Percentiles rank a stretch among this genome's conserved stretches.
These are phyloP conservation scores for Podiceps cristatus DNA, from an alignment of 2,113 vertebrate species.

Conservation along the genomic window DNA sequence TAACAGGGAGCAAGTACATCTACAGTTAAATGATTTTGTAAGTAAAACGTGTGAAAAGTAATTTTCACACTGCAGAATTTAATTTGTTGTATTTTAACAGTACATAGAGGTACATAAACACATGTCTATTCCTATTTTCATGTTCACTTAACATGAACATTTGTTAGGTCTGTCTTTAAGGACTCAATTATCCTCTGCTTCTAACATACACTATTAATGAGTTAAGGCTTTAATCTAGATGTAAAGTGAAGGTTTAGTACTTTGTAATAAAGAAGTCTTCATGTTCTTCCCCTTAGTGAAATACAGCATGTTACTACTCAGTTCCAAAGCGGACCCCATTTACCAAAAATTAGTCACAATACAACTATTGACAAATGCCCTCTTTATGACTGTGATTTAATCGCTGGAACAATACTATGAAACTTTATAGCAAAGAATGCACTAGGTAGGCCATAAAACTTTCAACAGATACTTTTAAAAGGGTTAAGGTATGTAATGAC, in stretches of 20 bases:
- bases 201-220: accelerated
- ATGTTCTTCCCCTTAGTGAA: background rate
- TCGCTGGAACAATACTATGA: background rate
- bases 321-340: background rate
- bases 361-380: background rate
- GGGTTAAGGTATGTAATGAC: background rate
- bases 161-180: background rate
- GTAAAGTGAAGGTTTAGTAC: background rate
- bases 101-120: background rate
- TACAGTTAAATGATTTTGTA: background rate
- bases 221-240: background rate
- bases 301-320: background rate
- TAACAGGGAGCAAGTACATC: background rate
- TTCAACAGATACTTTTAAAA: background rate
- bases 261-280: background rate
- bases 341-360: background rate
- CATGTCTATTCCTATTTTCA: background rate
- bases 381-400: background rate
- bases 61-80: background rate
- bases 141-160: background rate
- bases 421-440: background rate
- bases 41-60: background rate
- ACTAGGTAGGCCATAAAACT: background rate
- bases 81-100: background rate
- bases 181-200: background rate